A percentile compares a stretch with the other conserved stretches of the same genome.
Conservation (phyloP, 2,113 vertebrate species). For the Neodontobutis hainanensis region DNA sequence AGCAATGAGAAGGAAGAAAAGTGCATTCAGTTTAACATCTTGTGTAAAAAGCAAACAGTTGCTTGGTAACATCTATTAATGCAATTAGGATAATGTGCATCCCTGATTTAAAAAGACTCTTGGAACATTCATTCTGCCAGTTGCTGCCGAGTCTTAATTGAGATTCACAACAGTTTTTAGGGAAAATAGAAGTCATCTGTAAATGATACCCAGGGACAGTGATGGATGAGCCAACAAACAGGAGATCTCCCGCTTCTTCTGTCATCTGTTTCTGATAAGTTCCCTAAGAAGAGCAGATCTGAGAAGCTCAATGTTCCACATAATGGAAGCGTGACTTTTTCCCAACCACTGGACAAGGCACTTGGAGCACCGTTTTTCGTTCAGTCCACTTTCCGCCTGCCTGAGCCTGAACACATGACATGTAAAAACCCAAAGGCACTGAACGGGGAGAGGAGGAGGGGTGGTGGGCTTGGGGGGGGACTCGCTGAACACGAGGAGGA, state of each 20-base stretch:
- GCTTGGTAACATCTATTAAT: slow-evolving; percentile 6
- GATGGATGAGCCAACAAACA: slow-evolving; percentile 24
- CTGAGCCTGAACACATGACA: slow-evolving; percentile 73
- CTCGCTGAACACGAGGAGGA: slow-evolving; percentile 42
- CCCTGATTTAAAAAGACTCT: not conserved
- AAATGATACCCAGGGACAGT: slow-evolving; percentile 10
- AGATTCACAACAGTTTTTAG: slow-evolving; percentile 1
- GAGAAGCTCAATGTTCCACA: slow-evolving; percentile 43
- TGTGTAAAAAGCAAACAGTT: slow-evolving; percentile 40
- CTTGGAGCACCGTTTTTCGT: slow-evolving; percentile 49
- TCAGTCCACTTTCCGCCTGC: slow-evolving; percentile 66
- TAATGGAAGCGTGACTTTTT: slow-evolving; percentile 60
- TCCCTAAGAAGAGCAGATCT: slow-evolving; percentile 9
- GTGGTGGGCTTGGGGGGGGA: not conserved
- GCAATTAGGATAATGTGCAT: not conserved
- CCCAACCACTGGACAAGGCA: slow-evolving; percentile 61
- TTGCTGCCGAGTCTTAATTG: not conserved
- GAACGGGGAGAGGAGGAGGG: slow-evolving; percentile 12
- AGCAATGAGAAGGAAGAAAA: not conserved
- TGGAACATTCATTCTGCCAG: not conserved
- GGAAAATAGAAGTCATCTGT: not conserved
- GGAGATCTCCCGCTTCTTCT: slow-evolving; percentile 28
- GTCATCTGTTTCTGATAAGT: slow-evolving; percentile 45
- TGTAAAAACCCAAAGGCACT: slow-evolving; percentile 59
- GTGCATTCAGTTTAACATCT: not conserved